Evolutionary conservation across 2,888 invertebrate species (phyloP).

Genomic region (Drosophila fulvimacula): DNA sequence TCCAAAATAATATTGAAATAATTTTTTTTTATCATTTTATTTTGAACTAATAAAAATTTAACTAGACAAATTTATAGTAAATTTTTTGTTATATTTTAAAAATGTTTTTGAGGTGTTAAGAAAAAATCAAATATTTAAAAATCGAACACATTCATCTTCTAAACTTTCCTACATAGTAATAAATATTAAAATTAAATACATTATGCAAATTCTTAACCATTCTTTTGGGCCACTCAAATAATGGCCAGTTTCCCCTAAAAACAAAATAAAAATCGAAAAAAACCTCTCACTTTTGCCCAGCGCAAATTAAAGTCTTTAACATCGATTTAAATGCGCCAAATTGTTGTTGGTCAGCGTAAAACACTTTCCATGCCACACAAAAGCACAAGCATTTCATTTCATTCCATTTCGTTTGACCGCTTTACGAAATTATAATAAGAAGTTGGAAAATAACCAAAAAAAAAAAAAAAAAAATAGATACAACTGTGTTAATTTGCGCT

Average conservation of each 20-base stretch:
- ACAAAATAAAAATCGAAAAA: not conserved
- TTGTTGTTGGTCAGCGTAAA: slow-evolving; percentile 41
- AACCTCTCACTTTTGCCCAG: slow-evolving; percentile 52
- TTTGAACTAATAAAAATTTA: too few relatives aligned
- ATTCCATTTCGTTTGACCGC: slow-evolving; percentile 74
- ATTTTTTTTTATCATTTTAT: too few relatives aligned
- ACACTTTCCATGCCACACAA: slow-evolving; percentile 65
- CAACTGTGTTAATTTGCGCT: slow-evolving; percentile 72
- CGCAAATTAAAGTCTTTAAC: slow-evolving; percentile 40
- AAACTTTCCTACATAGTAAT: not conserved
- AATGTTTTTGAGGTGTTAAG: too few relatives aligned
- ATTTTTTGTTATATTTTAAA: too few relatives aligned
- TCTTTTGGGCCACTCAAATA: slow-evolving; percentile 12
- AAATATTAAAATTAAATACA: not conserved
- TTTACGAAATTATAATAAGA: slow-evolving; percentile 19
- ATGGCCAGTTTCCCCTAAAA: not conserved
- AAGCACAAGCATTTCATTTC: slow-evolving; percentile 43
- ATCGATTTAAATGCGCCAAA: slow-evolving; percentile 41
- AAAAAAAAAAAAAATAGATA: slow-evolving; percentile 31
- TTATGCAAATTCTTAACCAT: slow-evolving; percentile 36
- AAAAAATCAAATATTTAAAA: too few relatives aligned
- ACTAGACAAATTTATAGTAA: too few relatives aligned
- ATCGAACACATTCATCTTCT: not conserved
- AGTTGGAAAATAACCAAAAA: slow-evolving; percentile 6
- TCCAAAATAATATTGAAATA: too few relatives aligned